Evolutionary conservation across 2,888 invertebrate species (phyloP), one percentile per base, ranked within the genome.

Genomic region (Tetropium fuscum): DNA sequence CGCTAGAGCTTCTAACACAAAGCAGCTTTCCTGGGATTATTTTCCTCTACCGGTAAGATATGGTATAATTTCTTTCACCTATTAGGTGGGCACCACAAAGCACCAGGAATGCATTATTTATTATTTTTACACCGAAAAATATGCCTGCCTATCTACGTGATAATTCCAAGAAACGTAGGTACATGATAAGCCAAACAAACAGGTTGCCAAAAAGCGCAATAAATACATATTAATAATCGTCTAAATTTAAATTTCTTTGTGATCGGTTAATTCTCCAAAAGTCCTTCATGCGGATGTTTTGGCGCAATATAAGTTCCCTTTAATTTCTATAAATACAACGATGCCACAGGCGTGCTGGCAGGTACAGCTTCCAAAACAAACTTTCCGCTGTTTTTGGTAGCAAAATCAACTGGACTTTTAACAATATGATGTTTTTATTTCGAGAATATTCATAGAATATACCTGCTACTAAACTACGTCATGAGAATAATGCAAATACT

Each of bases 161-260:
- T 18, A 15, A n/a, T 51, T 55, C 48, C 41, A 10, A 30, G 32
- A 48, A 55, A 30, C 48, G 41, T n/a, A n/a, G n/a, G n/a, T 48
- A 40, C 22, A 51, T 36, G 41, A 43, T 36, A 19, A 20, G 25
- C 20, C 32, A 51, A 53, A 38, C 36, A 51, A 44, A 20, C 48
- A 56, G 48, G 56, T 56, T 41, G 56, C 56, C 56, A 57, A 57
- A 57, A 49, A 40, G 43, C 30, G 56, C 56, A 57, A 57, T 49
- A 57, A 57, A 56, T 48, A 32, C 41, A 30, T 19, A 47, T 56
- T 56, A 56, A 48, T 56, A 56, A 56, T 40, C 18, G 7, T 43
- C 45, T 27, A 49, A 49, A 44, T 49, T 36, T 57, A 57, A 34
- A 10, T 49, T 57, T 19, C 56, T 57, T 57, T 57, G 56, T 57